Evolutionary conservation across 2,113 vertebrate species (phyloP), one percentile per base, ranked within the genome.

Genomic region (Osmerus eperlanus): DNA sequence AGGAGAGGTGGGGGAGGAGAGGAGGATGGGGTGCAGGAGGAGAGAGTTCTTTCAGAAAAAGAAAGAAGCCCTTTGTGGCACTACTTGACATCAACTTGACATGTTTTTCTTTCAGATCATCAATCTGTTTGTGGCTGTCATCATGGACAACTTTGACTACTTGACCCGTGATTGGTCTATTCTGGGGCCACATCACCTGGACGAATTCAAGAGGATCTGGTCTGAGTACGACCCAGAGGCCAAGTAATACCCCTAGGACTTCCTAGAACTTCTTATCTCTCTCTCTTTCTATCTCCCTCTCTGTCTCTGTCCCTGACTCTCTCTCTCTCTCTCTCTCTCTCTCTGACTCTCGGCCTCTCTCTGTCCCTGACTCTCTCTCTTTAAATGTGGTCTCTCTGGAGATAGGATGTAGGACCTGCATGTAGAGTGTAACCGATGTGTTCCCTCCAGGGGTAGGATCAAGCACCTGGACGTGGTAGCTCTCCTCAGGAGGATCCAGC

Each of bases 131-230:
- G 95, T 98, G 32, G 96, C 96, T 2, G 96, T 98, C 80, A 98
- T 97, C 84, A 97, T 98, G 96, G 96, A 98, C 88, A 98, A 97
- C 87, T 98, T 97, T 68, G 95, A 97, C 88, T 97, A 97, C 84
- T 92, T 97, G 79, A 97, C 96, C 0, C 93, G 96, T 56, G 96
- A 97, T 75, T 98, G 96, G 96, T 97, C 96, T 2, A 97, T 98
- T 79, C 89, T 98, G 77, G 96, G 96, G 11, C 95, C 96, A 0
- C 96, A 98, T 83, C 96, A 97, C 81, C 91, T 98, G 53, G 96
- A 98, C 18, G 96, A 98, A 90, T 98, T 98, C 84, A 97, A 98
- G 89, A 92, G 95, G 68, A 94, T 98, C 84, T 98, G 96, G 96
- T 96, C 96, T 3, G 96, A 98, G 80, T 98, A 98, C 29, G 96